Base-by-base conservation (phyloP, 2,797 vertebrate species). In the Sebastiscus albofasciatus region DNA sequence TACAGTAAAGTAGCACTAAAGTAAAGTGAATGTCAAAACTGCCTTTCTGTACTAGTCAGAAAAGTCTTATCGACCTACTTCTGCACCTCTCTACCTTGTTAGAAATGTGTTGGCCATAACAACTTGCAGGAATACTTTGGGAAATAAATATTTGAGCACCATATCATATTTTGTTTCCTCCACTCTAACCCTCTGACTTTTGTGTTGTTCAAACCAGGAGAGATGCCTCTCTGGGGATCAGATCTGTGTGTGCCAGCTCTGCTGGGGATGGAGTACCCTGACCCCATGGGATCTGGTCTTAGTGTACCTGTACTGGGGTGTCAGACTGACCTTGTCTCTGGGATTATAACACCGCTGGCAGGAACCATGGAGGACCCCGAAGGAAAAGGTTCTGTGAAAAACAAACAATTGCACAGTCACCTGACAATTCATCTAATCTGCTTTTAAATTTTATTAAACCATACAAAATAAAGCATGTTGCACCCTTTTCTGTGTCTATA, bases 361-460 rank as follows among this genome's bases (percentile, higher is more conserved):
- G 97, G 97, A 70, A 97, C 97, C 5, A 97, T 97, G 96, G 97
- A 98, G 85, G 97, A 98, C 22, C 89, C 95, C 0, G 83, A 93
- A 0, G 96, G 97, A 65, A 97, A 96, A 96, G 97, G 97, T 98
- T 92, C 4, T 10, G 9, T 71, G 29, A 54, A 81, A 72, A 66
- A 52, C 5, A 34, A 56, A 9, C 8, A 4, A 18, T 22, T 46
- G 39, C 2, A 42, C 2, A 31, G 26, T 54, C 54, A 64, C 27
- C 29, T 33, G 12, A 39, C 1, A 36, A 2, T 64, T 60, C 6
- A 39, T 58, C 4, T n/a, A 62, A 34, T 58, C 14, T 1, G 34
- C 18, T 27, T 71, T 56, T 52, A 39, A 67, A 64, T 59, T 9
- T 0, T 16, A 18, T 42, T 8, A n/a, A 68, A 64, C 33, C 46